Percentiles rank a stretch among this genome's conserved stretches.
phyloP scores from a whole-genome alignment of 2,797 vertebrate species.

The Arnoldichthys spilopterus region DNA sequence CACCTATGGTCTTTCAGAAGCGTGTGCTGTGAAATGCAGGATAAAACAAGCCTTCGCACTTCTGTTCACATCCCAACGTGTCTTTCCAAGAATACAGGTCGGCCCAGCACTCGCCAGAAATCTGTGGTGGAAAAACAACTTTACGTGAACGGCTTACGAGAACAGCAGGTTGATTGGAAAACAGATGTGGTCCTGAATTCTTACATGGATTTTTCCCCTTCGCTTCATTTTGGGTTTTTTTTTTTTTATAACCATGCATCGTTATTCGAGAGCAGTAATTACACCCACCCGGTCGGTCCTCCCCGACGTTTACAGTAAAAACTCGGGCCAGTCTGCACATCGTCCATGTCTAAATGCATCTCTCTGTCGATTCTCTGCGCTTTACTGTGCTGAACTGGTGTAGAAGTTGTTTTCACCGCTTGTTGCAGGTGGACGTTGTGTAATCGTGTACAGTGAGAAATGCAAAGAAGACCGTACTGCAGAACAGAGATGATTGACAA shows the following conservation, averaged over 20 bases:
- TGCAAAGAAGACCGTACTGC: not conserved
- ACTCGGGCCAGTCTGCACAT: constrained; percentile 14
- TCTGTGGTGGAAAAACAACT: constrained; percentile 20
- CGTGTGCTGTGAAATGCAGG: not conserved
- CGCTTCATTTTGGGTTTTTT: constrained; percentile 31
- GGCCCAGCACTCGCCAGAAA: constrained; percentile 13
- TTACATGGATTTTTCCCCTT: constrained; percentile 46
- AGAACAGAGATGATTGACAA: constrained; percentile 25
- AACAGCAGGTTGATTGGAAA: constrained; percentile 56
- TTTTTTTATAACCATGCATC: constrained; percentile 49
- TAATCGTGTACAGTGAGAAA: constrained; percentile 19
- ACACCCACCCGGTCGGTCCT: constrained; percentile 53
- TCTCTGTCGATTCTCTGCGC: not conserved
- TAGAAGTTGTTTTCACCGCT: constrained; percentile 18
- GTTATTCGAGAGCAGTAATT: constrained; percentile 59
- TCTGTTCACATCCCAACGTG: not conserved
- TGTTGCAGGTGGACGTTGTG: constrained; percentile 23
- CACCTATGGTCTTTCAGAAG: not conserved
- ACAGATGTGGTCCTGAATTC: constrained; percentile 63
- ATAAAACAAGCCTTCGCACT: not conserved
- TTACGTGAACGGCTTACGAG: constrained; percentile 28
- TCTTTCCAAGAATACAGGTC: constrained; percentile 11
- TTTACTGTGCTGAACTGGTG: not conserved
- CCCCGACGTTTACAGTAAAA: constrained; percentile 45
- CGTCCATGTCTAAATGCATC: constrained; percentile 29